Conservation (phyloP, 2,888 invertebrate genomes). For the Drosophila mercatorum region DNA sequence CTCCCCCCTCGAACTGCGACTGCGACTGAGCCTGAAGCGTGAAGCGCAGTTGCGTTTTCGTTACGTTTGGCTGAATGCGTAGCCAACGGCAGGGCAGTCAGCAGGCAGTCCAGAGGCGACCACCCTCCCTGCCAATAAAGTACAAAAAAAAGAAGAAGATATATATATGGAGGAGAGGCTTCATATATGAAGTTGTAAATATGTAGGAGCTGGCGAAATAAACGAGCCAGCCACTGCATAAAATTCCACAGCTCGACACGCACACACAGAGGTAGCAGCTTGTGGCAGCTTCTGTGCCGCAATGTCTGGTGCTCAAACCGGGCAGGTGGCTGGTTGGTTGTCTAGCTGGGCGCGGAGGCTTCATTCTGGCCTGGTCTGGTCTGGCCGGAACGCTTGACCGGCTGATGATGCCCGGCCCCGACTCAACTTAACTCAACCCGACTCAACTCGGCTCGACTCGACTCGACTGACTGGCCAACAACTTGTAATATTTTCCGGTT, state of each 20-base stretch:
- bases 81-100: constrained; percentile 35
- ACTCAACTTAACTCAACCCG: constrained; percentile 50
- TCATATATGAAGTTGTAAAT: constrained; percentile 76
- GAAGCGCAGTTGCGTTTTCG: constrained; percentile 80
- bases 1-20: constrained; percentile 11
- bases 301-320: constrained; percentile 62
- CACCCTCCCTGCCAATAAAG: constrained; percentile 71
- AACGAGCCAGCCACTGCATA: constrained; percentile 74
- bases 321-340: constrained; percentile 62
- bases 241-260: constrained; percentile 74
- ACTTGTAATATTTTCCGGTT: constrained; percentile 50
- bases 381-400: constrained; percentile 67
- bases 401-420: constrained; percentile 47
- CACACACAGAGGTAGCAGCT: constrained; percentile 47
- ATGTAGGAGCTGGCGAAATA: constrained; percentile 56
- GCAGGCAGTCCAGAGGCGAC: constrained; percentile 38
- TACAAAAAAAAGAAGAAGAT: neutral
- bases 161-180: constrained; percentile 20
- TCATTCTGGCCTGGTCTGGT: constrained; percentile 21
- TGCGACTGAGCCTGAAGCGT: constrained; percentile 65
- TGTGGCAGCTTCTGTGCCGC: constrained; percentile 68
- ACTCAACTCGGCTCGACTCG: constrained; percentile 6
- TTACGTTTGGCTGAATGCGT: constrained; percentile 75
- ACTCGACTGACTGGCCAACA: constrained; percentile 68
- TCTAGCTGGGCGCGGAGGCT: constrained; percentile 9